Percentiles rank a stretch among this genome's conserved stretches.
Evolutionary conservation across 1,140 invertebrate species (phyloP).

Genomic region (Myzus persicae): DNA sequence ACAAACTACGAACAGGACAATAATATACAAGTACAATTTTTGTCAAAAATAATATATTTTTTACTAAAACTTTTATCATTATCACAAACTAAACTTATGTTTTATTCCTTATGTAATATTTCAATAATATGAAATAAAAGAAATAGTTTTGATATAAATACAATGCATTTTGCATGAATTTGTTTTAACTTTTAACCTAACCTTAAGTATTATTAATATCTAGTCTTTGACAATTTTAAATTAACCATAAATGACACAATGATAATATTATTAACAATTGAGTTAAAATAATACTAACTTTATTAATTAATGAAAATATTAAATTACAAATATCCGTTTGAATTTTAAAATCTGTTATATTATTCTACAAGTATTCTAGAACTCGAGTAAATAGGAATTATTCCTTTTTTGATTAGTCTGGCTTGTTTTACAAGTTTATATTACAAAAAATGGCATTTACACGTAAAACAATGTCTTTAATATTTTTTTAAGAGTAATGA

Average conservation of each 20-base stretch:
- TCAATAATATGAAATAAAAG: neutral
- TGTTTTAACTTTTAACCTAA: neutral
- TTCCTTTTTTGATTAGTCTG: neutral
- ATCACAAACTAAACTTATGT: neutral
- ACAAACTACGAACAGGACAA: too few relatives aligned
- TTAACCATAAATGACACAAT: neutral
- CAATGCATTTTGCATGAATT: neutral
- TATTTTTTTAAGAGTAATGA: neutral
- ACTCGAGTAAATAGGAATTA: neutral
- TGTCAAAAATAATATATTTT: neutral
- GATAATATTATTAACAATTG: too few relatives aligned
- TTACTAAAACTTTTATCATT: neutral
- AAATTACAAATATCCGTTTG: neutral
- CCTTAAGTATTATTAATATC: neutral
- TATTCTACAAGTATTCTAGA: neutral
- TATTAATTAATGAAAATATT: neutral
- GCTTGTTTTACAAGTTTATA: neutral
- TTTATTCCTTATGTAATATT: neutral
- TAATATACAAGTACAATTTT: neutral
- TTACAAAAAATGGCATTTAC: too few relatives aligned
- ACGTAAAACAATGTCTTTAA: too few relatives aligned
- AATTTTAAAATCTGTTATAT: neutral
- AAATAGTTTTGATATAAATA: neutral
- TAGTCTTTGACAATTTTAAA: conserved; percentile 8
- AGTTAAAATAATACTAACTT: neutral